Conservation (phyloP, 2,113 vertebrate genomes). For the Xiphorhynchus elegans region DNA sequence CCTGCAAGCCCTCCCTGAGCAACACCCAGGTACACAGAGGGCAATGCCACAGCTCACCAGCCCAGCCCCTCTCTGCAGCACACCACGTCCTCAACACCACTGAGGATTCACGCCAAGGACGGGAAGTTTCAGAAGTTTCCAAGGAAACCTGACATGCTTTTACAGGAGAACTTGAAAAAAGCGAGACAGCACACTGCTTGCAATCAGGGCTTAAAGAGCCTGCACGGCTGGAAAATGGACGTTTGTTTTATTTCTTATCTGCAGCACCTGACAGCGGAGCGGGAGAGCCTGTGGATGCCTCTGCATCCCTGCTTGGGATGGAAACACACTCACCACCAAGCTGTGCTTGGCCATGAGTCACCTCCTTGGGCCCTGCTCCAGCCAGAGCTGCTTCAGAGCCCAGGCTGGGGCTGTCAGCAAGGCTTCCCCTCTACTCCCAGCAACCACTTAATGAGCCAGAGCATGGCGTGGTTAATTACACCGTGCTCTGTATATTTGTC, state of each 20-base stretch:
- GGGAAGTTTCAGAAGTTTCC: neutral
- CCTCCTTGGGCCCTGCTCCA: neutral
- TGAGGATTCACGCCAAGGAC: neutral
- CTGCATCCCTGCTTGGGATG: neutral
- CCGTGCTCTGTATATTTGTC: neutral
- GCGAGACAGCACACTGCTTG: neutral
- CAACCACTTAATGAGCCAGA: neutral
- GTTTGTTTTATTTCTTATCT: neutral
- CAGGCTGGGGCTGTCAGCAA: neutral
- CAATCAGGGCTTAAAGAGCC: neutral
- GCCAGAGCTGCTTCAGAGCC: neutral
- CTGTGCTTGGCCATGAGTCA: neutral
- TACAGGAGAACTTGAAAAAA: neutral
- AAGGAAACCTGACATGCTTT: neutral
- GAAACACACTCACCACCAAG: accelerated
- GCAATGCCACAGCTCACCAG: accelerated
- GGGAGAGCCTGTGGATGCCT: neutral
- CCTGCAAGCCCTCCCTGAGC: neutral
- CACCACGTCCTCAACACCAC: neutral
- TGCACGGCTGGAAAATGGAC: neutral
- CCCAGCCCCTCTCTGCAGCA: neutral
- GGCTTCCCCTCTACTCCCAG: neutral
- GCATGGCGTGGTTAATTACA: neutral
- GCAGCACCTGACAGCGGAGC: neutral
- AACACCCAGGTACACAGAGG: neutral